These are phyloP conservation scores for Dryoscopus gambensis DNA, from an alignment of 2,113 vertebrate species.

Conservation along the genomic window DNA sequence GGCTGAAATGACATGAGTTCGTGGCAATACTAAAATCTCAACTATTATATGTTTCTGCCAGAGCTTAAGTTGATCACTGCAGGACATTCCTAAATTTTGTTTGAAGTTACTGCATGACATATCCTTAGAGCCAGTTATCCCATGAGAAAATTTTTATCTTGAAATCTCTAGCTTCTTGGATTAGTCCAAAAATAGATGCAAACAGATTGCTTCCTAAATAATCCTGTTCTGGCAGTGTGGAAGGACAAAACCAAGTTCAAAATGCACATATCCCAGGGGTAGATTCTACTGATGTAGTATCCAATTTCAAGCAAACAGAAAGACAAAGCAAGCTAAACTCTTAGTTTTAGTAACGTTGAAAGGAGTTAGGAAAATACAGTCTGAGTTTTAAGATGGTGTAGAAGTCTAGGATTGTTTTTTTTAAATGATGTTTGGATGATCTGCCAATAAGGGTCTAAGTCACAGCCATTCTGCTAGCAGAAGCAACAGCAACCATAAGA, in stretches of 20 bases:
- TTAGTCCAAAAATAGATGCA: conserved; percentile 12
- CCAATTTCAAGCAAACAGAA: not conserved
- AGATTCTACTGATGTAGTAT: not conserved
- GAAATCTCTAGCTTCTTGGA: not conserved
- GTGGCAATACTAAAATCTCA: not conserved
- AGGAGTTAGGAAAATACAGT: not conserved
- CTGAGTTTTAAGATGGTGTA: not conserved
- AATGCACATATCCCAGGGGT: not conserved
- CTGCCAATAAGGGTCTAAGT: not conserved
- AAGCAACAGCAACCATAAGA: not conserved
- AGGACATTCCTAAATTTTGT: not conserved
- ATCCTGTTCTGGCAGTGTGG: not conserved
- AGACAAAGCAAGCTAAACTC: not conserved
- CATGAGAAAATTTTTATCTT: not conserved
- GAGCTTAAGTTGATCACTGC: not conserved
- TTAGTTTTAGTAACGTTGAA: not conserved
- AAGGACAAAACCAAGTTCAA: not conserved
- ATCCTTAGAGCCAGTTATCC: not conserved
- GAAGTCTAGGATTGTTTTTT: not conserved
- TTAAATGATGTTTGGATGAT: not conserved
- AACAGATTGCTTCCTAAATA: not conserved
- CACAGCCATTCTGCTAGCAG: not conserved
- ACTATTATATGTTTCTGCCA: not conserved
- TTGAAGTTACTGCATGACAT: not conserved
- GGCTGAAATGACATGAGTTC: not conserved